Base-by-base conservation (phyloP, 2,888 invertebrate species). In the Nowickia ferox region DNA sequence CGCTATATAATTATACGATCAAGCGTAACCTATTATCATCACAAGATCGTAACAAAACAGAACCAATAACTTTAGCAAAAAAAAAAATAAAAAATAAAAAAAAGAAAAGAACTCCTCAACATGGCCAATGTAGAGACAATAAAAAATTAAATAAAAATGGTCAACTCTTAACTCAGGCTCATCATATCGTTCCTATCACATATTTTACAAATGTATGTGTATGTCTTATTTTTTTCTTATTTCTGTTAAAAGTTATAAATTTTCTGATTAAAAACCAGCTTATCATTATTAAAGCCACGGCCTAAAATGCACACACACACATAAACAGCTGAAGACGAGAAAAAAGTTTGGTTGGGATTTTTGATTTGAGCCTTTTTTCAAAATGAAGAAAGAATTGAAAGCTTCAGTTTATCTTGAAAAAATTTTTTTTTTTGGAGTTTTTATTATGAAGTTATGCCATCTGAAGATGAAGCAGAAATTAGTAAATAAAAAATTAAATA, bases 241-340 rank as follows among this genome's bases (percentile, higher is more conserved):
- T 53, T 65, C 22, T 59, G 38, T 51, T 59, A 63, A 72, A 86
- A 89, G 89, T 91, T 91, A 92, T 92, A 92, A 90, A 92, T 92
- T 92, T 91, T 92, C 91, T 92, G 92, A 92, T 92, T 92, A 92
- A 92, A 92, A 92, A 91, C 90, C 92, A 91, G 92, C 92, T 92
- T 92, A 92, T 92, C 92, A 92, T 92, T 91, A 92, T 88, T 88
- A 86, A 87, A 88, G 87, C 82, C 82, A 79, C 79, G 72, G 79
- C 76, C 76, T 76, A 76, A 57, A 76, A 61, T 2, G 59, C 69
- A 22, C n/a, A 78, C 5, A 71, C 13, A 74, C 48, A 46, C 55
- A n/a, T 30, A 46, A 38, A 57, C 0, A 57, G 6, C n/a, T 9
- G 30, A 3, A 46, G 13, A 10, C 5, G 22, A 11, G n/a, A 55